These are phyloP conservation scores for Stramonita haemastoma DNA, from an alignment of 2,888 invertebrate species.

Conservation along the genomic window DNA sequence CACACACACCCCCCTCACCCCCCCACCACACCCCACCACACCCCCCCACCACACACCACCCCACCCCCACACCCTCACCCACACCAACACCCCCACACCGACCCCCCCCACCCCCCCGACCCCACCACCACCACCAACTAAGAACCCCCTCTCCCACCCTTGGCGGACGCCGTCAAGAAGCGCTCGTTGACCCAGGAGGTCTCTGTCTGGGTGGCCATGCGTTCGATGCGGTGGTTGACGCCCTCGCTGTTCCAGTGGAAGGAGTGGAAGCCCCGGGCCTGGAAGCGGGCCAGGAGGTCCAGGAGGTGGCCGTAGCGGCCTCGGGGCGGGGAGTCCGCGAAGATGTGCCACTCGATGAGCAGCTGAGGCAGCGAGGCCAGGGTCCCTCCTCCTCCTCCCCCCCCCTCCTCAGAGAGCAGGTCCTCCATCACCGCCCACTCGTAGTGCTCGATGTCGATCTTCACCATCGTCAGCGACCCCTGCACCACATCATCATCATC, in stretches of 20 bases:
- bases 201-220: neutral
- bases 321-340: slow-evolving; percentile 34
- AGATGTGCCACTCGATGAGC: slow-evolving; percentile 42
- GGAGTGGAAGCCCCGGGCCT: slow-evolving; percentile 15
- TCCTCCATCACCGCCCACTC: slow-evolving; percentile 36
- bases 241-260: neutral
- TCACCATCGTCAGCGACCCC: slow-evolving; percentile 33
- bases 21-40: neutral
- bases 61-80: neutral
- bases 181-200: slow-evolving; percentile 19
- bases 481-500: neutral
- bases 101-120: neutral
- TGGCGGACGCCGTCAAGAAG: neutral
- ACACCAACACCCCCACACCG: neutral
- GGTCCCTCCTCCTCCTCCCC: too few relatives aligned
- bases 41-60: neutral
- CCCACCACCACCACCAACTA: neutral
- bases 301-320: slow-evolving; percentile 6
- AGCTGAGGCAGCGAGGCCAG: slow-evolving; percentile 33
- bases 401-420: neutral
- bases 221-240: neutral
- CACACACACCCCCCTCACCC: neutral
- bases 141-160: neutral
- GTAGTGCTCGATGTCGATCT: slow-evolving; percentile 40
- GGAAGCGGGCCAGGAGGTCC: neutral